Percentiles rank a stretch among this genome's conserved stretches.
phyloP scores from a whole-genome alignment of 2,888 invertebrate species.

The Geophilus truncorum region DNA sequence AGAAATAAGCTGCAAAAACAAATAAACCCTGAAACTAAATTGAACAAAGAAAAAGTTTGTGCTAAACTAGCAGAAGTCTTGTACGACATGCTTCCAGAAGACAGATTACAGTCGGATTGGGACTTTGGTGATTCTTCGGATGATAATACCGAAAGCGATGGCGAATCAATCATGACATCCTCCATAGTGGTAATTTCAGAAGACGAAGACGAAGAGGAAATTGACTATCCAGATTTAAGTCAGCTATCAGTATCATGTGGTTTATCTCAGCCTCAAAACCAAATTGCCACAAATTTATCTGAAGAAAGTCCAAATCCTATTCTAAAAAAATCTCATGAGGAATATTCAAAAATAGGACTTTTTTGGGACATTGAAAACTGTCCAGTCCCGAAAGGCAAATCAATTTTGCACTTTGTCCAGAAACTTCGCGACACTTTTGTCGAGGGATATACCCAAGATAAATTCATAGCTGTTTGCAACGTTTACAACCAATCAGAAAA shows the following conservation, averaged over 20 bases:
- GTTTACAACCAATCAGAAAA: constrained; percentile 69
- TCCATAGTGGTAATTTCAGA: not conserved
- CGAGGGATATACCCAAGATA: constrained; percentile 68
- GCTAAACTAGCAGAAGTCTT: not conserved
- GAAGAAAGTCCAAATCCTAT: not conserved
- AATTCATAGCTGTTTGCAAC: constrained; percentile 86
- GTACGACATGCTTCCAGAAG: not conserved
- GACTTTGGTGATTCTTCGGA: not conserved
- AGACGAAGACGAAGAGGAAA: not conserved
- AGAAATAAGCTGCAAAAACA: too few relatives aligned
- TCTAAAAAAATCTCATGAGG: not conserved
- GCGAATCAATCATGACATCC: not conserved
- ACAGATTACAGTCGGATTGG: not conserved
- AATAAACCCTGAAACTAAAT: not conserved
- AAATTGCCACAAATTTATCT: not conserved
- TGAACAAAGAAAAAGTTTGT: not conserved
- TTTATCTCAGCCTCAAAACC: not conserved
- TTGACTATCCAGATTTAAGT: not conserved
- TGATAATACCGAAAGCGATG: not conserved
- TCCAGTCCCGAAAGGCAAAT: constrained; percentile 74
- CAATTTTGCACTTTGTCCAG: constrained; percentile 67
- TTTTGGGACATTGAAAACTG: constrained; percentile 94
- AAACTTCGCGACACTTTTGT: constrained; percentile 70
- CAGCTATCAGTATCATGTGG: not conserved
- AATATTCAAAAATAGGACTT: constrained; percentile 58